Conservation (phyloP, 2,113 vertebrate species). For the Thamnaconus septentrionalis region DNA sequence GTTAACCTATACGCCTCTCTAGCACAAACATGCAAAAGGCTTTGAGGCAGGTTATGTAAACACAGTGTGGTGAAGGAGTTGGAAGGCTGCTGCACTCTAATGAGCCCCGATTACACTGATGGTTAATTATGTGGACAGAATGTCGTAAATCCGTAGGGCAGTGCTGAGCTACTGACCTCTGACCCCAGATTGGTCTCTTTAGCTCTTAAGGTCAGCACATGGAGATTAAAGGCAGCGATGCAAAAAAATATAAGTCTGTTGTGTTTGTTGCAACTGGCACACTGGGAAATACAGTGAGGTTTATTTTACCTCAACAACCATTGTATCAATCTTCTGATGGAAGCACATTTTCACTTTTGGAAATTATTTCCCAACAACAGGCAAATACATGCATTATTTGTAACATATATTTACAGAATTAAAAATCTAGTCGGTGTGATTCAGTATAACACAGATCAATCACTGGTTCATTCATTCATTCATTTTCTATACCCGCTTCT, state of each 20-base stretch:
- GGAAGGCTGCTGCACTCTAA: slow-evolving; percentile 36
- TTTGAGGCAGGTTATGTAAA: slow-evolving; percentile 38
- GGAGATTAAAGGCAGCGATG: slow-evolving; percentile 41
- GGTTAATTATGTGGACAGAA: slow-evolving; percentile 65
- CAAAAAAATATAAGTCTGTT: slow-evolving; percentile 19
- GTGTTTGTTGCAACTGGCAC: too few relatives aligned
- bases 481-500: too few relatives aligned
- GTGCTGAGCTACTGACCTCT: slow-evolving; percentile 50
- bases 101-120: slow-evolving; percentile 46
- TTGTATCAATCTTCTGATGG: too few relatives aligned
- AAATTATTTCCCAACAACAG: too few relatives aligned
- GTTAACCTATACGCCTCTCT: slow-evolving; percentile 5
- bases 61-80: slow-evolving; percentile 38
- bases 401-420: too few relatives aligned
- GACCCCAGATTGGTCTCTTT: slow-evolving; percentile 30
- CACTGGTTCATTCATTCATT: too few relatives aligned
- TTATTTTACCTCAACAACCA: too few relatives aligned
- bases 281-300: not conserved
- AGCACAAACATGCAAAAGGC: not conserved
- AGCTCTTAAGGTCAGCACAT: slow-evolving; percentile 47
- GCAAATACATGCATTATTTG: too few relatives aligned
- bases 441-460: too few relatives aligned
- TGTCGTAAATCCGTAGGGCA: slow-evolving; percentile 36
- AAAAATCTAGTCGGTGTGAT: too few relatives aligned
- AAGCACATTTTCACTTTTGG: too few relatives aligned